A percentile compares a stretch with the other conserved stretches of the same genome.
These are phyloP conservation scores for Cossypha dichroa DNA, from an alignment of 2,797 vertebrate species.

Conservation along the genomic window DNA sequence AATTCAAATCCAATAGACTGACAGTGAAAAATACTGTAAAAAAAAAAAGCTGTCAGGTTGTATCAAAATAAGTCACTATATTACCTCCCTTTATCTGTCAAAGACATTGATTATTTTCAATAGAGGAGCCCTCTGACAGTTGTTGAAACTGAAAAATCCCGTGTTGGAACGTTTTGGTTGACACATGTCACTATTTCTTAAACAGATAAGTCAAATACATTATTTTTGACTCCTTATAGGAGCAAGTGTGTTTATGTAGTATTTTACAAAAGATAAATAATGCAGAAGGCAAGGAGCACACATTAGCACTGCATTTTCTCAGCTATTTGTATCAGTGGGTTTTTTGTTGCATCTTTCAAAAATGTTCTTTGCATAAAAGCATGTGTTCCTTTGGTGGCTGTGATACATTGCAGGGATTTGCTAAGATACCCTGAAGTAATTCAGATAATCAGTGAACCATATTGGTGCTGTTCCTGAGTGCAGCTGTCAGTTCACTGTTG, in stretches of 20 bases:
- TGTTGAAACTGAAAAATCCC: constrained; percentile 54
- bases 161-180: constrained; percentile 33
- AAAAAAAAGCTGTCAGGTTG: constrained; percentile 61
- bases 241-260: constrained; percentile 10
- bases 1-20: constrained; percentile 57
- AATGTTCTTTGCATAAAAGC: neutral
- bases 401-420: constrained; percentile 3
- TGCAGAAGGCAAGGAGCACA: neutral
- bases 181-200: constrained; percentile 65
- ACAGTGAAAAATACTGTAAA: constrained; percentile 58
- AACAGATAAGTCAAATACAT: constrained; percentile 55
- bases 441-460: constrained; percentile 16
- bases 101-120: constrained; percentile 76
- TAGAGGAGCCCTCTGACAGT: constrained; percentile 67
- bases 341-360: neutral
- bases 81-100: constrained; percentile 67
- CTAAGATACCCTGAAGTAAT: constrained; percentile 40
- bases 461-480: neutral
- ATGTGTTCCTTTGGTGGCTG: neutral
- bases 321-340: neutral
- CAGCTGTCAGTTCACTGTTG: constrained; percentile 17
- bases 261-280: constrained; percentile 45
- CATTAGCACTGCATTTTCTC: neutral
- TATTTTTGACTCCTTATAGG: neutral
- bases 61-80: constrained; percentile 60